These are phyloP conservation scores for Holotrichia oblita DNA, from an alignment of 1,140 invertebrate genomes.

Conservation along the genomic window DNA sequence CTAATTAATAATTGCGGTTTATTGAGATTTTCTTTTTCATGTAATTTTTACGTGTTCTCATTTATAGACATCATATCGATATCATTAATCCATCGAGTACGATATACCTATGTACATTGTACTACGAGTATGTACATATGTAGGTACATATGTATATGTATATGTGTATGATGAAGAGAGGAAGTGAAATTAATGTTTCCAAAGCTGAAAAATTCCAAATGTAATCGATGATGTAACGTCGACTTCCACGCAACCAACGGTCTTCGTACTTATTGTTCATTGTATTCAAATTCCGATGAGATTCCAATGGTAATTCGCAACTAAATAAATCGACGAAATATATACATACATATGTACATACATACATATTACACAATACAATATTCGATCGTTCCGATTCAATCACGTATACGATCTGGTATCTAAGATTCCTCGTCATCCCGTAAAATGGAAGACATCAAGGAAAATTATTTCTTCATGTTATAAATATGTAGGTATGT, in stretches of 20 bases:
- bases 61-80: too few relatives aligned
- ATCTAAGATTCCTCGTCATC: too few relatives aligned
- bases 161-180: not conserved
- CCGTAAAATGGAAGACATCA: too few relatives aligned
- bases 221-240: conserved; percentile 15
- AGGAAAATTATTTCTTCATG: too few relatives aligned
- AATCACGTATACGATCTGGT: too few relatives aligned
- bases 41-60: too few relatives aligned
- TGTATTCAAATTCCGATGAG: not conserved
- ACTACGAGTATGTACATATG: not conserved
- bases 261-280: not conserved
- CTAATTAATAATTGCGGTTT: too few relatives aligned
- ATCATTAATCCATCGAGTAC: too few relatives aligned
- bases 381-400: not conserved
- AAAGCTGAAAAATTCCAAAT: conserved; percentile 3
- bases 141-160: not conserved
- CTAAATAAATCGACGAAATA: not conserved
- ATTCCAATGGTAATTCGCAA: not conserved
- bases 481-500: too few relatives aligned
- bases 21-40: too few relatives aligned
- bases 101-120: not conserved
- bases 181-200: not conserved
- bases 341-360: not conserved
- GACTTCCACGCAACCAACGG: not conserved
- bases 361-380: not conserved